Evolutionary conservation across 2,797 vertebrate genomes (phyloP).

Genomic region (Phataginus tetradactyla): DNA sequence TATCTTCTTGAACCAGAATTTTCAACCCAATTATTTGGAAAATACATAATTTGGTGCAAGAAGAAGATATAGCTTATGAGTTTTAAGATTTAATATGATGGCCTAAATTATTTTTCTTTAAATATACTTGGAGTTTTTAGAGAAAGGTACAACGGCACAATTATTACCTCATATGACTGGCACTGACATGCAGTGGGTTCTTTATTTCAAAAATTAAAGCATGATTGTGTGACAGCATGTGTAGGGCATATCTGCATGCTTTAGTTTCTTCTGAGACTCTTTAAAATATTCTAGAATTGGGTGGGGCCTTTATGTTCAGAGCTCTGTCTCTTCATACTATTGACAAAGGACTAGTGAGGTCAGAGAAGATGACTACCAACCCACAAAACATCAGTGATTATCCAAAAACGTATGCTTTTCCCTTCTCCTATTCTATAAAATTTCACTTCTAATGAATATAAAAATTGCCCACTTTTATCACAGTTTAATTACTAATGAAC

Average conservation of each 20-base stretch:
- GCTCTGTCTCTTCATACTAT: neutral
- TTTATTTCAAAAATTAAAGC: neutral
- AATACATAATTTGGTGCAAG: neutral
- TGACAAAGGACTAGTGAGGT: neutral
- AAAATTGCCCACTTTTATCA: neutral
- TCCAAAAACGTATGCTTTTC: neutral
- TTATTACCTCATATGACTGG: neutral
- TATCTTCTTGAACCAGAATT: neutral
- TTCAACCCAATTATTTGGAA: neutral
- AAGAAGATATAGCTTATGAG: neutral
- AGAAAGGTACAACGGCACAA: constrained; percentile 18
- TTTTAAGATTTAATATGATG: neutral
- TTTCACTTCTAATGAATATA: neutral
- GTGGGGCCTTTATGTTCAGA: neutral
- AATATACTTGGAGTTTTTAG: neutral
- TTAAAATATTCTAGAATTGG: neutral
- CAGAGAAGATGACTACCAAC: neutral
- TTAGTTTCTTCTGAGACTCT: neutral
- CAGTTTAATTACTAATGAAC: neutral
- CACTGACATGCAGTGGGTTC: neutral
- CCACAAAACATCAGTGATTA: neutral
- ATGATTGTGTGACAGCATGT: neutral
- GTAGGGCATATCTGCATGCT: neutral
- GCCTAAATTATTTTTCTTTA: constrained; percentile 31
- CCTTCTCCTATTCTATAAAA: neutral